Evolutionary conservation across 2,888 invertebrate species (phyloP), one percentile per base, ranked within the genome.

Genomic region (Lathronympha strigana): DNA sequence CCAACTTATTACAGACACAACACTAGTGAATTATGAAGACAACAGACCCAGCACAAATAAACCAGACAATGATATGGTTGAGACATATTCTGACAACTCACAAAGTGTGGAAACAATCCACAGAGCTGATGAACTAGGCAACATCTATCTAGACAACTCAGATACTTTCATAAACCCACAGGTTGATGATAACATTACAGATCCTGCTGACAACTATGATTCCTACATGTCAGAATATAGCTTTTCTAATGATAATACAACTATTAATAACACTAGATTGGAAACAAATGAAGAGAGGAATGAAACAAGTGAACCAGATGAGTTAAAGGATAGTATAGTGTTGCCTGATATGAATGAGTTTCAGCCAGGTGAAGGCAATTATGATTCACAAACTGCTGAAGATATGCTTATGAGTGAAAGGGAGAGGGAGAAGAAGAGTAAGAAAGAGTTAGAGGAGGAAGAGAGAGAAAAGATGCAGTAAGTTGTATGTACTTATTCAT

Each of bases 401-500:
- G 90, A 92, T 69, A 83, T 86, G 77, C 71, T 87, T 13, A 85
- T 91, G 79, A 91, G 83, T 82, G 92, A 93, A 66, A 93, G 93
- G 67, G 94, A 94, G 77, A 95, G 95, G 76, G 96, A 95, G 77
- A 93, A 93, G 60, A 95, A 94, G 85, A 95, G 94, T 76, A 96
- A 96, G 87, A 96, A 94, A 68, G 97, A 98, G 85, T 81, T 97
- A 9, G 98, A 98, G 84, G 98, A 98, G 82, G 98, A 98, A 79
- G 98, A 98, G 82, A 90, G 98, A 68, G 97, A 98, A 81, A 97
- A 97, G 86, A 98, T 98, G 98, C 98, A 98, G 98, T 98, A 92
- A 92, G 95, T 94, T 60, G 66, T n/a, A n/a, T n/a, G n/a, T n/a
- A n/a, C n/a, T n/a, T n/a, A n/a, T n/a, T n/a, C n/a, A n/a, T n/a